phyloP scores from a whole-genome alignment of 2,888 invertebrate species.

The Phymatocera aterrima region DNA sequence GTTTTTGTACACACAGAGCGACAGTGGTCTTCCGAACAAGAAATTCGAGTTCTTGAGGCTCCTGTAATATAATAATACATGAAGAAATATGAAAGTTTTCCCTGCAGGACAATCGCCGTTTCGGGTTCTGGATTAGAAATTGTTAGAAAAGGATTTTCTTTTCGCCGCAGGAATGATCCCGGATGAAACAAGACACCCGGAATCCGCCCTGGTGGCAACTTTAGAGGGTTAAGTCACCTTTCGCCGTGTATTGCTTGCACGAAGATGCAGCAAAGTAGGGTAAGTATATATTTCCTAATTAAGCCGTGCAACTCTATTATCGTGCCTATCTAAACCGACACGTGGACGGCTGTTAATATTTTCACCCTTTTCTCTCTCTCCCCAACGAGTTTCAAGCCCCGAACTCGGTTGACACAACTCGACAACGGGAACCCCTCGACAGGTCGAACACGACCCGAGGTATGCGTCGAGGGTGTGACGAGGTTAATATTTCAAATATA shows the following conservation, averaged over 20 bases:
- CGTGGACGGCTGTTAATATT: conserved; percentile 32
- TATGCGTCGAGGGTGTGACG: conserved; percentile 8
- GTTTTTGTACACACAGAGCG: background rate
- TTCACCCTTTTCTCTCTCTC: conserved; percentile 32
- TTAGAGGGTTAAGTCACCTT: background rate
- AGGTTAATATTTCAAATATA: conserved; percentile 19
- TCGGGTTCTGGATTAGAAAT: conserved; percentile 11
- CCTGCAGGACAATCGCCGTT: background rate
- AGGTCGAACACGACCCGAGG: conserved; percentile 34
- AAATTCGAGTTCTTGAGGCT: conserved; percentile 17
- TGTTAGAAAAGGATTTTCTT: background rate
- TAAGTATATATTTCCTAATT: conserved; percentile 1
- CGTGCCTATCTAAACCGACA: conserved; percentile 12
- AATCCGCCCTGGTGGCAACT: conserved; percentile 16
- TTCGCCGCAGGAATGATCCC: conserved; percentile 43
- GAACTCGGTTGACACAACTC: conserved; percentile 25
- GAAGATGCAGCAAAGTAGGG: background rate
- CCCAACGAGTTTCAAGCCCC: conserved; percentile 29
- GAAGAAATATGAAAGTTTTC: conserved; percentile 33
- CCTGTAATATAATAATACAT: background rate
- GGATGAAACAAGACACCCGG: conserved; percentile 53
- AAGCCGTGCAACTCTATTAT: conserved; percentile 6
- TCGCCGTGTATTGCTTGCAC: background rate
- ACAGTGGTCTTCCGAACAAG: background rate
- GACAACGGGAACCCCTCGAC: conserved; percentile 2